phyloP scores from a whole-genome alignment of 2,888 invertebrate species.

The Mythimna lalbum region DNA sequence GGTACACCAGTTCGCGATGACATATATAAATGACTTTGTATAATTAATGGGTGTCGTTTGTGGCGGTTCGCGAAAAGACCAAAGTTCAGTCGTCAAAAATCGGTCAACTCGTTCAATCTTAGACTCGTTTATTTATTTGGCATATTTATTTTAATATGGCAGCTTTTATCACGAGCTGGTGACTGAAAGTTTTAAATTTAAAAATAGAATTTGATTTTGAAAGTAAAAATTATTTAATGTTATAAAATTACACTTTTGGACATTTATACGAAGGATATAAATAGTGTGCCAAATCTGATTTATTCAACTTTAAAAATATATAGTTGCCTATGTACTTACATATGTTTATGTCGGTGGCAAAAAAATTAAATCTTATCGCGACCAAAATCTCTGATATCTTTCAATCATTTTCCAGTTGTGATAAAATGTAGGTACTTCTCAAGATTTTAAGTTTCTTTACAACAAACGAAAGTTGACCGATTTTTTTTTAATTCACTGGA shows the following conservation, averaged over 20 bases:
- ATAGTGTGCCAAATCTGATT: background rate
- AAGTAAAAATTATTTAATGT: background rate
- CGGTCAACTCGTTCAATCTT: constrained; percentile 23
- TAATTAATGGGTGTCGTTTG: background rate
- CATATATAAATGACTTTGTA: background rate
- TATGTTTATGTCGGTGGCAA: background rate
- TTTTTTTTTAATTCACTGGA: background rate
- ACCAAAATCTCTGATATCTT: constrained; percentile 11
- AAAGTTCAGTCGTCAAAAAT: constrained; percentile 4
- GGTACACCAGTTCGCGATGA: no score
- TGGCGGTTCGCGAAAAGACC: background rate
- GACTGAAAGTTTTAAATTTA: background rate
- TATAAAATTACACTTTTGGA: background rate
- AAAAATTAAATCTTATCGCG: constrained; percentile 2
- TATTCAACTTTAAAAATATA: background rate
- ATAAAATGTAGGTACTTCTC: constrained; percentile 5
- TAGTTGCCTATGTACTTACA: no score
- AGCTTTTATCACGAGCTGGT: background rate
- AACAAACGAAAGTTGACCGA: constrained; percentile 25
- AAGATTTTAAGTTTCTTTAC: background rate
- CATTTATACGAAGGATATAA: no score
- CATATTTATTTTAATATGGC: constrained; percentile 6
- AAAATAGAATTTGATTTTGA: background rate
- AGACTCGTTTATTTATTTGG: no score
- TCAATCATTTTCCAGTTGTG: background rate